phyloP scores from a whole-genome alignment of 2,113 vertebrate genomes.

The Nettapus auritus region DNA sequence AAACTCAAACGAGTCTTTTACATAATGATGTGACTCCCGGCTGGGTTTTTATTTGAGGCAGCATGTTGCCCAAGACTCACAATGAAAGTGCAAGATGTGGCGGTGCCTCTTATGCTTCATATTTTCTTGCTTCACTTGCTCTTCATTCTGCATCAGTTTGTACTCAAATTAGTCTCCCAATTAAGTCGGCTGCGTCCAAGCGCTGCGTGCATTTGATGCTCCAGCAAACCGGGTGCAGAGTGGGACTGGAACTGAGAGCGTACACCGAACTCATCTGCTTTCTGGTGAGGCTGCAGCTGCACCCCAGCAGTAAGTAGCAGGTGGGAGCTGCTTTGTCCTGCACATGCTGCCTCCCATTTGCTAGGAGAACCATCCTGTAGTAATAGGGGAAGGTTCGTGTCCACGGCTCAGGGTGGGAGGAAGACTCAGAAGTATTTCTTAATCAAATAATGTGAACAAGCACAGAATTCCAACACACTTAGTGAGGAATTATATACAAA shows the following conservation, averaged over 20 bases:
- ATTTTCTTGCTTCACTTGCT: background rate
- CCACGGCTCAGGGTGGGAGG: background rate
- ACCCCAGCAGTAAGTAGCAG: background rate
- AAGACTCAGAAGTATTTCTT: background rate
- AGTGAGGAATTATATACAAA: background rate
- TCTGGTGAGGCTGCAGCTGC: background rate
- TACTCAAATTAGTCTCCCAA: background rate
- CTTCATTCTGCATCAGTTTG: background rate
- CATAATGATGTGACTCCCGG: background rate
- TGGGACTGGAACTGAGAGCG: background rate
- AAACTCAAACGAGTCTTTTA: background rate
- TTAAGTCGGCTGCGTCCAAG: background rate
- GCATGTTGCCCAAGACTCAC: background rate
- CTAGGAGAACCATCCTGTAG: background rate
- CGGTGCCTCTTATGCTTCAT: background rate
- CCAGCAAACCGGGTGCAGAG: background rate
- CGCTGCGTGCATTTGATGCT: background rate
- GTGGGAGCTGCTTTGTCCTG: background rate
- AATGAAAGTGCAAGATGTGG: background rate
- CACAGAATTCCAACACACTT: background rate
- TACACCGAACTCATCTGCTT: background rate
- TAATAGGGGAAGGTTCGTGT: background rate
- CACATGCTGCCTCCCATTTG: background rate
- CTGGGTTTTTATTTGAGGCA: background rate
- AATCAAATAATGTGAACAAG: background rate